Percentiles rank a stretch among this genome's conserved stretches.
These are phyloP conservation scores for Leptothorax acervorum DNA, from an alignment of 2,888 invertebrate genomes.

Conservation along the genomic window DNA sequence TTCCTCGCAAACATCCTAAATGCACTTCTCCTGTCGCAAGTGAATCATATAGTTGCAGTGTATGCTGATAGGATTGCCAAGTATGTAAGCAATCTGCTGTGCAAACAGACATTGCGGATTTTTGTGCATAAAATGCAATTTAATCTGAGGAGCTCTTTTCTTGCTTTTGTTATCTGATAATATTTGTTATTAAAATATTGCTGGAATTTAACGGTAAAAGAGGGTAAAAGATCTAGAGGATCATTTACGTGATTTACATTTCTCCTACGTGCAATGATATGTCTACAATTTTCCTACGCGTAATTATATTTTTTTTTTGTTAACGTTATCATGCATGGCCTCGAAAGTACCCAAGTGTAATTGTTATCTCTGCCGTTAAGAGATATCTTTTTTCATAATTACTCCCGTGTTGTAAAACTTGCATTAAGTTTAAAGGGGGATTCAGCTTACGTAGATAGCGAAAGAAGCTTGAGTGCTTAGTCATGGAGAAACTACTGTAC, in stretches of 20 bases:
- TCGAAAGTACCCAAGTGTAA: not conserved
- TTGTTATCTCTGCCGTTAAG: not conserved
- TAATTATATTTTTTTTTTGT: slow-evolving; percentile 9
- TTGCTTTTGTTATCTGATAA: not conserved
- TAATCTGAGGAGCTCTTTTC: not conserved
- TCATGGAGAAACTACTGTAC: not conserved
- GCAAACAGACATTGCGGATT: not conserved
- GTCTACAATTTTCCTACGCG: not conserved
- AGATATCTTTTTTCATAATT: slow-evolving; percentile 15
- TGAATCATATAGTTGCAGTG: not conserved
- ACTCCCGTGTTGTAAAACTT: not conserved
- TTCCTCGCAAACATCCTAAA: slow-evolving; percentile 43
- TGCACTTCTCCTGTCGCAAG: slow-evolving; percentile 48
- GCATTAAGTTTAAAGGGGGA: not conserved
- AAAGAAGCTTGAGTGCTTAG: slow-evolving; percentile 1
- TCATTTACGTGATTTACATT: not conserved
- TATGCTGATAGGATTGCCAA: not conserved
- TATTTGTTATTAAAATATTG: not conserved
- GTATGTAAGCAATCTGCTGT: slow-evolving; percentile 11
- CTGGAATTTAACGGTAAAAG: not conserved
- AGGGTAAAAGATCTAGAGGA: not conserved
- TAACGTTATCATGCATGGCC: not conserved
- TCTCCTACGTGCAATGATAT: not conserved
- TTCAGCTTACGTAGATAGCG: not conserved
- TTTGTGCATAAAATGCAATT: not conserved